Evolutionary conservation across 2,888 invertebrate genomes (phyloP).

Genomic region (Coenonympha arcania): DNA sequence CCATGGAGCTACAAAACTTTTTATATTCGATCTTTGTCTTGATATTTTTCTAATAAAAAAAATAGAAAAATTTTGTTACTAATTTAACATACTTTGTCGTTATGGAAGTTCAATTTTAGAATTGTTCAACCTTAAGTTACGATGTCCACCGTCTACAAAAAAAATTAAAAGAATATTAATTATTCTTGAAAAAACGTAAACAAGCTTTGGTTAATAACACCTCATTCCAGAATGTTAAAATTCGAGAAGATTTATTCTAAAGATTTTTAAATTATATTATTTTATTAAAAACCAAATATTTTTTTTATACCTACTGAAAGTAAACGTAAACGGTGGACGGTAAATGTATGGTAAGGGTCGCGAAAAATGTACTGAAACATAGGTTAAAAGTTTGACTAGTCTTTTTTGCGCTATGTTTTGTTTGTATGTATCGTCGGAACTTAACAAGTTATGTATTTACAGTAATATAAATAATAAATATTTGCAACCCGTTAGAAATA

Average conservation of each 20-base stretch:
- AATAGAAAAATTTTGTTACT: constrained; percentile 13
- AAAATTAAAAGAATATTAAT: too few species aligned
- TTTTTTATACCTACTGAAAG: too few species aligned
- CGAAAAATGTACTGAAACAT: constrained; percentile 54
- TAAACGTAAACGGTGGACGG: constrained; percentile 16
- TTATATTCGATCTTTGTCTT: constrained; percentile 30
- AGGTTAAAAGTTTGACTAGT: constrained; percentile 57
- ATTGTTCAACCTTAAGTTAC: constrained; percentile 9
- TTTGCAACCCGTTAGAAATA: constrained; percentile 1
- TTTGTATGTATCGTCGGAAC: constrained; percentile 25
- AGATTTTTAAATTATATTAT: too few species aligned
- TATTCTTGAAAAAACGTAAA: not conserved
- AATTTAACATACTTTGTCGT: constrained; percentile 7
- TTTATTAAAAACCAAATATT: too few species aligned
- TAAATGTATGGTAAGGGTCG: constrained; percentile 35
- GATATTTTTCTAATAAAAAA: constrained; percentile 34
- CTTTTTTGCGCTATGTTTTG: constrained; percentile 41
- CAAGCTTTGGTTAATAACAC: too few species aligned
- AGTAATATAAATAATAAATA: not conserved
- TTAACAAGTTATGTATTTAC: not conserved
- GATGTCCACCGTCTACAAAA: constrained; percentile 2
- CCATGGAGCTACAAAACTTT: constrained; percentile 35
- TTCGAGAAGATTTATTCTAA: constrained; percentile 7
- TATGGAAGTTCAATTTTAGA: constrained; percentile 13
- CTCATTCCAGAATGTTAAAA: too few species aligned